Evolutionary conservation across 2,113 vertebrate species (phyloP).

Genomic region (Centropus bengalensis): DNA sequence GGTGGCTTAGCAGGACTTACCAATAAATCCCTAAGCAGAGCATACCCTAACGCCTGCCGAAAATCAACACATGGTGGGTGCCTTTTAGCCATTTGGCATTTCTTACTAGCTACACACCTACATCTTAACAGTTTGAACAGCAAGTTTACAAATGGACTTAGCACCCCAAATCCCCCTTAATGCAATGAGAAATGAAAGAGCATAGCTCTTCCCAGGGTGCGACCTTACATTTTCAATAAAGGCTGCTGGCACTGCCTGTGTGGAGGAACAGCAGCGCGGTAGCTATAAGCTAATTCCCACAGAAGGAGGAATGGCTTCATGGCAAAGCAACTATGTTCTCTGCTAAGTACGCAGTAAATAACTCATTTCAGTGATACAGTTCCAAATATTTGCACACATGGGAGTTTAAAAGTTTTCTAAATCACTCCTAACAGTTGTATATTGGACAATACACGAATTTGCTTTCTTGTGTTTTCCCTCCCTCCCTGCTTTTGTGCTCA

Average conservation of each 20-base stretch:
- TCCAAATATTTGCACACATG: conserved; percentile 12
- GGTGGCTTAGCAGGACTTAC: background rate
- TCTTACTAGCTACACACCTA: background rate
- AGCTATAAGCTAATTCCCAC: background rate
- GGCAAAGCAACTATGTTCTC: background rate
- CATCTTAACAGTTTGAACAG: background rate
- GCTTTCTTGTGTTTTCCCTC: conserved; percentile 19
- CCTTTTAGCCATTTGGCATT: background rate
- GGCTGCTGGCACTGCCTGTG: background rate
- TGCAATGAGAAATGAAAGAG: background rate
- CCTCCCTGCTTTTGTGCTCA: conserved; percentile 5
- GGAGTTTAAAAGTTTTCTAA: conserved; percentile 37
- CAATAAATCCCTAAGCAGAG: background rate
- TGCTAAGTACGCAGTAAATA: conserved; percentile 11
- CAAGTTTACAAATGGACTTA: background rate
- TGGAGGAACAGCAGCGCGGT: background rate
- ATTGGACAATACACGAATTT: conserved; percentile 43
- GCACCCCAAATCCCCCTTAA: background rate
- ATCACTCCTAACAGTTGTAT: conserved; percentile 47
- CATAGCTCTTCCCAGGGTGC: background rate
- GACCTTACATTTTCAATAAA: background rate
- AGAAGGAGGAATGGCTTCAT: background rate
- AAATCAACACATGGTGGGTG: background rate
- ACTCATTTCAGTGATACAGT: background rate
- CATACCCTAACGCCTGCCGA: background rate